Evolutionary conservation across 2,888 invertebrate species (phyloP).

Genomic region (Papilio demoleus): DNA sequence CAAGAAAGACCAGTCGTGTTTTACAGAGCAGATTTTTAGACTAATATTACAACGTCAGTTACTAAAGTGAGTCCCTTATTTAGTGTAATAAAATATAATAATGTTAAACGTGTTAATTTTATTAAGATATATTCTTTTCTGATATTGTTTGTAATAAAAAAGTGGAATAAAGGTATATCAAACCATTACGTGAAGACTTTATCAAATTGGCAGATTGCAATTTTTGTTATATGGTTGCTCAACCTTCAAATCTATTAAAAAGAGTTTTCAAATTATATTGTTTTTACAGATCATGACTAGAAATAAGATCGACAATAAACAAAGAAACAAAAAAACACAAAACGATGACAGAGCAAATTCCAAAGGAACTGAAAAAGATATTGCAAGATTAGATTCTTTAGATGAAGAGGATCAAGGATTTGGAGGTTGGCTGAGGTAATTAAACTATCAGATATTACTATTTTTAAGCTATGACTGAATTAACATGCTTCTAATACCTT

Average conservation of each 20-base stretch:
- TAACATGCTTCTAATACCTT: too few relatives aligned
- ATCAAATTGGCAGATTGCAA: too few relatives aligned
- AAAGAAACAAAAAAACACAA: slow-evolving; percentile 50
- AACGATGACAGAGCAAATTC: slow-evolving; percentile 47
- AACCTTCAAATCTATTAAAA: too few relatives aligned
- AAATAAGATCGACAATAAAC: slow-evolving; percentile 58
- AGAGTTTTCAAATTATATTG: not conserved
- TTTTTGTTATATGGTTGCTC: not conserved
- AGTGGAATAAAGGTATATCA: too few relatives aligned
- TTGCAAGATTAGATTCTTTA: slow-evolving; percentile 53
- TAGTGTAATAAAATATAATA: too few relatives aligned
- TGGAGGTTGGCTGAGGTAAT: slow-evolving; percentile 74
- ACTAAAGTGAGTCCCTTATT: not conserved
- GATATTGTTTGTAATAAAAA: too few relatives aligned
- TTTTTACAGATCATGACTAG: slow-evolving; percentile 71
- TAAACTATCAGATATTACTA: too few relatives aligned
- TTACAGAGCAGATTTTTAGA: not conserved
- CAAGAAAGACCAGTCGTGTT: slow-evolving; percentile 7
- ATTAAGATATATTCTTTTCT: too few relatives aligned
- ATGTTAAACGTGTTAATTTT: too few relatives aligned
- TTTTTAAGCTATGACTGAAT: too few relatives aligned
- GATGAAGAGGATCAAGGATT: slow-evolving; percentile 77
- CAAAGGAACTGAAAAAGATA: slow-evolving; percentile 34
- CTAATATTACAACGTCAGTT: not conserved
- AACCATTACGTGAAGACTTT: too few relatives aligned